Percentiles rank a stretch among this genome's conserved stretches.
Conservation (phyloP, 1,140 invertebrate genomes). For the Tetragonula clypearis region DNA sequence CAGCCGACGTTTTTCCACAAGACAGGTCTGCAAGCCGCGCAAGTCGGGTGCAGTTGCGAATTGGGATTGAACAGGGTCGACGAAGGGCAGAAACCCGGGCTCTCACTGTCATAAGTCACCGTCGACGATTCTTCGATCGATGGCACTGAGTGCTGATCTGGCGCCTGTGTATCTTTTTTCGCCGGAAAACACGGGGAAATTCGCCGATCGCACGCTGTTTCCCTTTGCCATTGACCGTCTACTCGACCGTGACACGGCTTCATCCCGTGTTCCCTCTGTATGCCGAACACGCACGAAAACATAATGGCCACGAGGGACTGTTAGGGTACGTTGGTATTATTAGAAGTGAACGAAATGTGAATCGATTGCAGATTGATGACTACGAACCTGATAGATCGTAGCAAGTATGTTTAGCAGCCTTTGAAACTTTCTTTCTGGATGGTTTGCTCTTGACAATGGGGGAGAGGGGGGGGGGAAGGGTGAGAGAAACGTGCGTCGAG, state of each 20-base stretch:
- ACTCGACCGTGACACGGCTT: conserved; percentile 23
- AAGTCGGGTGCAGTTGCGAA: neutral
- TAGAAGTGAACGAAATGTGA: conserved; percentile 37
- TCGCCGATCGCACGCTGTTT: neutral
- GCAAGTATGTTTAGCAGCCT: neutral
- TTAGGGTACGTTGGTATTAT: conserved; percentile 1
- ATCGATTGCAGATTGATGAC: conserved; percentile 37
- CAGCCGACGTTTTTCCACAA: neutral
- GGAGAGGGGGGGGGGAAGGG: no score
- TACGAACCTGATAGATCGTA: neutral
- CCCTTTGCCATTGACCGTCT: neutral
- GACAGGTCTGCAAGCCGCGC: conserved; percentile 24
- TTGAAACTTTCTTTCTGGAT: neutral
- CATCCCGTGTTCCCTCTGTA: conserved; percentile 7
- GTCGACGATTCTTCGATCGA: conserved; percentile 35
- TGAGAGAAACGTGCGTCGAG: no score
- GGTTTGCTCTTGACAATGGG: conserved; percentile 3
- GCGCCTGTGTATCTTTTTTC: conserved; percentile 16
- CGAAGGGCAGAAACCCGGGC: neutral
- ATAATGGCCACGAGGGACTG: neutral
- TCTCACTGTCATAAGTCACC: conserved; percentile 43
- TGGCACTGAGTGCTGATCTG: conserved; percentile 15
- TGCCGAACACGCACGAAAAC: neutral
- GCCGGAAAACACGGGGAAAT: neutral
- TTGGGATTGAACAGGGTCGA: neutral